Base-by-base conservation (phyloP, 2,113 vertebrate species). In the Halcyon malimbica region DNA sequence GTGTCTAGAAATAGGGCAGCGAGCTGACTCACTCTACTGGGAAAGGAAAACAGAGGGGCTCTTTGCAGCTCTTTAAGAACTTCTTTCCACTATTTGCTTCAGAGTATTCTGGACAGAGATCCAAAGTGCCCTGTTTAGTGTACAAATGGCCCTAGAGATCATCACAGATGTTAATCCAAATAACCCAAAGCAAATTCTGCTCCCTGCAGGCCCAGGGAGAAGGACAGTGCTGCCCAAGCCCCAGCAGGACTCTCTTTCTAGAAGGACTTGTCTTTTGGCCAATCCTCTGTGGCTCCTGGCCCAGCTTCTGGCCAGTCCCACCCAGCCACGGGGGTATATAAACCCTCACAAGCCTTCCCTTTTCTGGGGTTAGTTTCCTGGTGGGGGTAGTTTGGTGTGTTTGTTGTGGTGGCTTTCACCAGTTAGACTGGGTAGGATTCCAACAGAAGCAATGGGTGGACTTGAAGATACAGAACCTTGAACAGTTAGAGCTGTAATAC, bases 371-470 rank as follows among this genome's bases (percentile, higher is more conserved):
- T 70, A 26, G 51, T 28, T 4, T 16, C 1, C 9, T 87, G 18
- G 0, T 5, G 48, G 3, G 17, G 41, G 35, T 0, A 39, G 3
- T 2, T 1, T n/a, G 28, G 11, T 31, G 0, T 41, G 5, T 0
- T 11, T 67, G n/a, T 8, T 53, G 59, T 51, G 48, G 18, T 51
- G 48, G 18, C 23, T 39, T 59, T 17, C 16, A 77, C n/a, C 4
- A 44, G 48, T 11, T 39, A 3, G 15, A 19, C 48, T 42, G 25
- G 7, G 41, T 23, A 65, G 12, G 41, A 51, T 5, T 39, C 15
- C 23, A 48, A 28, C 11, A 59, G 59, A 64, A 57, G 15, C 2
- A 23, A 83, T 39, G 13, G 5, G 4, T 65, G 8, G 46, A 56
- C 35, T 74, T 16, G 37, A 50, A 57, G 16, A 48, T 13, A 48